phyloP scores from a whole-genome alignment of 2,113 vertebrate species.

The Chinchilla lanigera region DNA sequence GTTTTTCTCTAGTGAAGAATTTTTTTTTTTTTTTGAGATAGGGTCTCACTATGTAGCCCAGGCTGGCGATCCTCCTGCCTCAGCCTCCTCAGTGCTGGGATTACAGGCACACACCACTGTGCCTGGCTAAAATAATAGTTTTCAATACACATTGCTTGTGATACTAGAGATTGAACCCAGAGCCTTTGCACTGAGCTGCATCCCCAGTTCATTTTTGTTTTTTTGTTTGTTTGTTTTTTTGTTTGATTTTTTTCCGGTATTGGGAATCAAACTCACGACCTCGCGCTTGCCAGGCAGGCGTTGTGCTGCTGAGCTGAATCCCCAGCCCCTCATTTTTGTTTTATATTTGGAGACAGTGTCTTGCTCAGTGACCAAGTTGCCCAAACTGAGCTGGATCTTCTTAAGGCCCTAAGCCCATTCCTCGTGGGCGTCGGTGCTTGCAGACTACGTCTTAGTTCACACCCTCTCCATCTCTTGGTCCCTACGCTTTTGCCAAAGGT shows the following conservation, averaged over 20 bases:
- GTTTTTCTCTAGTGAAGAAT: background rate
- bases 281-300: too few relatives aligned
- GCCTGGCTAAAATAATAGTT: background rate
- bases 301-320: background rate
- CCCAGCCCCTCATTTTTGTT: background rate
- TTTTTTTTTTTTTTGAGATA: background rate
- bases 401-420: background rate
- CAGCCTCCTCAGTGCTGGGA: background rate
- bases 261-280: too few relatives aligned
- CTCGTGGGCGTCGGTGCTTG: accelerated
- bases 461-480: background rate
- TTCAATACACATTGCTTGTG: background rate
- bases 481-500: background rate
- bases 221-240: too few relatives aligned
- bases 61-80: background rate
- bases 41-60: background rate
- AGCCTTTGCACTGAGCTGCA: background rate
- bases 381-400: background rate
- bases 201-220: background rate
- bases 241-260: too few relatives aligned
- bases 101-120: background rate
- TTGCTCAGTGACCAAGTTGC: background rate
- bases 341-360: background rate
- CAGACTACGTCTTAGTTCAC: too few relatives aligned
- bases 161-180: background rate